Evolutionary conservation across 2,888 invertebrate species (phyloP).

Genomic region (Agonum fuliginosum): DNA sequence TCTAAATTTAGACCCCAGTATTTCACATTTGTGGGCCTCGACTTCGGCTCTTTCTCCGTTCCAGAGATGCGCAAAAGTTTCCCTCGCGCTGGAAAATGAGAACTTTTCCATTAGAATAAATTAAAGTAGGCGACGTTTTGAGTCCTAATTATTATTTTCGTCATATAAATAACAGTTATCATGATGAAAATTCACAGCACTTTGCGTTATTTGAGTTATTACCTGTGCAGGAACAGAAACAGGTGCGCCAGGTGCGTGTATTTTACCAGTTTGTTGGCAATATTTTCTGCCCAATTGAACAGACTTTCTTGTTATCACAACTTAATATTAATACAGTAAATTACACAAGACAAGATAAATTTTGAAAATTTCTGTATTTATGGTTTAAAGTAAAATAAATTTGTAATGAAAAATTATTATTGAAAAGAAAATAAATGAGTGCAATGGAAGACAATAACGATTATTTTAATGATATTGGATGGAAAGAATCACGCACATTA

Average conservation of each 20-base stretch:
- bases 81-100: conserved; percentile 9
- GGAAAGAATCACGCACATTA: no score
- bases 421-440: no score
- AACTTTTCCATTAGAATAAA: conserved; percentile 54
- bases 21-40: conserved; percentile 28
- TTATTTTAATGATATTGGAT: no score
- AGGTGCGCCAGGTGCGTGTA: conserved; percentile 18
- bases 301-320: background rate
- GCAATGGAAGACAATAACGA: no score
- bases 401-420: no score
- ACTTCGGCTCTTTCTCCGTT: no score
- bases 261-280: conserved; percentile 2
- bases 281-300: background rate
- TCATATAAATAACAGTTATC: conserved; percentile 47
- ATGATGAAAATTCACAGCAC: conserved; percentile 39
- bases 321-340: background rate
- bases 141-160: conserved; percentile 50
- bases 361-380: background rate
- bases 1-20: conserved; percentile 42
- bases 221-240: no score
- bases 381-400: no score
- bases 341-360: conserved; percentile 1
- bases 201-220: conserved; percentile 7
- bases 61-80: conserved; percentile 33
- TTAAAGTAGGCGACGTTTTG: conserved; percentile 38